Conservation (phyloP, 2,113 vertebrate species). For the Climacteris rufus region DNA sequence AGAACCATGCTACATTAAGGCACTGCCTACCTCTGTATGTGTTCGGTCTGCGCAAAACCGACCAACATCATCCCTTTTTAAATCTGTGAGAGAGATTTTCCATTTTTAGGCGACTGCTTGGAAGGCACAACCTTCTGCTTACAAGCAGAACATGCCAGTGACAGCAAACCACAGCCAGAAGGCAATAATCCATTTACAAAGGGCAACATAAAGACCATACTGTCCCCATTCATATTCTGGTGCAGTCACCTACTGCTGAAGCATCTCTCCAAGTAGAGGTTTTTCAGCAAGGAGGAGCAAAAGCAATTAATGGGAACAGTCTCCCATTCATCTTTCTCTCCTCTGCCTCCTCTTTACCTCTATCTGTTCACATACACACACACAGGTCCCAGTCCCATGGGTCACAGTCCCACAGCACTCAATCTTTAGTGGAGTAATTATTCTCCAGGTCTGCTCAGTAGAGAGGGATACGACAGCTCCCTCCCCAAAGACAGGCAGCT, state of each 20-base stretch:
- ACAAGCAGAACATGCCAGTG: neutral
- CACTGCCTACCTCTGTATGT: neutral
- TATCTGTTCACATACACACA: neutral
- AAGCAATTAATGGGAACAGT: neutral
- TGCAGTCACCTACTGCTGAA: neutral
- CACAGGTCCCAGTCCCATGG: neutral
- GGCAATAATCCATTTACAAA: conserved; percentile 25
- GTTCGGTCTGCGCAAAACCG: neutral
- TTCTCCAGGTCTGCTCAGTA: neutral
- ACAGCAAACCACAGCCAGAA: conserved; percentile 25
- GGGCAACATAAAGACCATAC: neutral
- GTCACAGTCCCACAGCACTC: neutral
- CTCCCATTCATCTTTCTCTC: neutral
- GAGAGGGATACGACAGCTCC: neutral
- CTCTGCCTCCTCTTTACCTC: neutral
- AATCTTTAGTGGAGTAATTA: neutral
- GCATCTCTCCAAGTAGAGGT: neutral
- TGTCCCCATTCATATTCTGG: neutral
- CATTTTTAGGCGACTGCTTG: conserved; percentile 24
- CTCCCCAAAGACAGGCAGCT: neutral
- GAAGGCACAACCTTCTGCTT: conserved; percentile 17
- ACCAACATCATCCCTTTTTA: neutral
- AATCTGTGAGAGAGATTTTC: neutral
- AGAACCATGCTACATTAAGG: neutral
- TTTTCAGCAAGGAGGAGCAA: neutral